These are phyloP conservation scores for Sipunculus nudus DNA, from an alignment of 2,888 invertebrate species.

Conservation along the genomic window DNA sequence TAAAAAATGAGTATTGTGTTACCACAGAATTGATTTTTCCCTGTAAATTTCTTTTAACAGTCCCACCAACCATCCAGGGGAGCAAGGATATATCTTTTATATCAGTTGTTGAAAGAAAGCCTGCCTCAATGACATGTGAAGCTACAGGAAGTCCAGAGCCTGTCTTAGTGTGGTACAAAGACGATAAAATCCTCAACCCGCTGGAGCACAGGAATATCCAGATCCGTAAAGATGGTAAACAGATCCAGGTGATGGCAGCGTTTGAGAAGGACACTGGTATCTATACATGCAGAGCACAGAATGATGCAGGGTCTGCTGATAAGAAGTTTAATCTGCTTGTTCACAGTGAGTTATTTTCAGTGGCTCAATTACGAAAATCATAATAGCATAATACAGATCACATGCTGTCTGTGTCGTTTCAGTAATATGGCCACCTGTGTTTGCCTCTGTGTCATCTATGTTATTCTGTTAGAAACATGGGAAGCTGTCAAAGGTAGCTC, in stretches of 20 bases:
- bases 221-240: conserved; percentile 16
- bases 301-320: conserved; percentile 66
- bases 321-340: conserved; percentile 50
- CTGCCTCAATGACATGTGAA: conserved; percentile 61
- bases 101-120: conserved; percentile 31
- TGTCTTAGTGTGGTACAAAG: conserved; percentile 66
- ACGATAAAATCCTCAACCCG: conserved; percentile 41
- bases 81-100: conserved; percentile 31
- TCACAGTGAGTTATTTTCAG: conserved; percentile 43
- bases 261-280: conserved; percentile 63
- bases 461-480: too few species aligned
- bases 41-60: conserved; percentile 43
- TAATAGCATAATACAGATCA: not conserved
- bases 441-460: too few species aligned
- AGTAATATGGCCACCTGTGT: too few species aligned
- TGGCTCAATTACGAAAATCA: too few species aligned
- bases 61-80: conserved; percentile 59
- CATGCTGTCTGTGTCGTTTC: too few species aligned
- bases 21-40: not conserved
- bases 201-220: conserved; percentile 15
- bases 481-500: too few species aligned
- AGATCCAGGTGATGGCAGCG: conserved; percentile 42
- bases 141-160: conserved; percentile 66
- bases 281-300: conserved; percentile 67
- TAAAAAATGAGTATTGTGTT: too few species aligned